These are phyloP conservation scores for Caenorhabditis latens DNA, from an alignment of 1,140 invertebrate species.

Conservation along the genomic window DNA sequence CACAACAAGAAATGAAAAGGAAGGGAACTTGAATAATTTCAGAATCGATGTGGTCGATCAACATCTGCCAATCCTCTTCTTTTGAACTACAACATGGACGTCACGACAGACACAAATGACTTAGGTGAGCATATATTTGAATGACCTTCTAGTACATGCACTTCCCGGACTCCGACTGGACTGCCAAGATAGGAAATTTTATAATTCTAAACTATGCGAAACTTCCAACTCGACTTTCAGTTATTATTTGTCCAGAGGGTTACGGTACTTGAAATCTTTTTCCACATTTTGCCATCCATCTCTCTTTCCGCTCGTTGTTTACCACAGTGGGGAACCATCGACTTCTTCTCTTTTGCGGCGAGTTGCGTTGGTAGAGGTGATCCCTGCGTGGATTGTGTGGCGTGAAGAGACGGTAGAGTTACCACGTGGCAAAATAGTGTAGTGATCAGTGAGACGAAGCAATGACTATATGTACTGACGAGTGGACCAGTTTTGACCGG, in stretches of 20 bases:
- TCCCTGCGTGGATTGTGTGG: neutral
- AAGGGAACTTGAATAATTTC: conserved; percentile 20
- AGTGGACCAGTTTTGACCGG: conserved; percentile 63
- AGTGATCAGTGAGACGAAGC: conserved; percentile 16
- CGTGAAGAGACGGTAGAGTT: conserved; percentile 31
- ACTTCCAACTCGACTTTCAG: conserved; percentile 41
- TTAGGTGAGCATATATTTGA: conserved; percentile 49
- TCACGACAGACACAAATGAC: conserved; percentile 64
- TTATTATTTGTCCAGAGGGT: conserved; percentile 45
- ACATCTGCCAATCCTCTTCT: conserved; percentile 61
- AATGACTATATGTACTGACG: conserved; percentile 21
- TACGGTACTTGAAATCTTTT: conserved; percentile 43
- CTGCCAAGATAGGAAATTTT: neutral
- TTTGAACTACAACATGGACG: conserved; percentile 63
- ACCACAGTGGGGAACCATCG: conserved; percentile 13
- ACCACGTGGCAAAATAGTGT: conserved; percentile 4
- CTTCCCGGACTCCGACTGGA: neutral
- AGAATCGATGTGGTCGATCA: conserved; percentile 60
- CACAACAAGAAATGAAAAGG: neutral
- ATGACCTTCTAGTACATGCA: conserved; percentile 24
- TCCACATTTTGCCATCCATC: conserved; percentile 48
- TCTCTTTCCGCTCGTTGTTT: conserved; percentile 38
- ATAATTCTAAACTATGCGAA: neutral
- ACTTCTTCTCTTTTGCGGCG: conserved; percentile 35
- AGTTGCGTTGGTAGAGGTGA: neutral